Base-by-base conservation (phyloP, 23 tunicate species). In the Trididemnum clinides region DNA sequence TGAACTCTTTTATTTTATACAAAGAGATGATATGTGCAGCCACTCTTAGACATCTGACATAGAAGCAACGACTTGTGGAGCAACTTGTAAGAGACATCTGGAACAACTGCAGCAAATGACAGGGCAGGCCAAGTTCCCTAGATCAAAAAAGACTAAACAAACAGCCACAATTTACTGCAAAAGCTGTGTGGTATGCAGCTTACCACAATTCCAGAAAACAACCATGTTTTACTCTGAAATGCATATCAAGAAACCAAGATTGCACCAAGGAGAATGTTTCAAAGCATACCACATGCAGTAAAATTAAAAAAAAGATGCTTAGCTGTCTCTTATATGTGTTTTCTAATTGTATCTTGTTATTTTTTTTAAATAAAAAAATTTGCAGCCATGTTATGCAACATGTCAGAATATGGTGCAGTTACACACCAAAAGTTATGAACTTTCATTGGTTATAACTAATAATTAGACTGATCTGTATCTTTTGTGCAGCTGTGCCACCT, bases 1-100 rank as follows among this genome's bases (percentile, higher is more conserved):
- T 63, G 26, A 63, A 63, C 71, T 63, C 71, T n/a, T 63, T 63
- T 25, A n/a, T 63, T 5, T 21, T 63, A 6, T 63, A 63, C 71
- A 63, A n/a, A 25, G 23, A 63, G 71, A n/a, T 63, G 71, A 21
- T 6, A 12, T 22, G n/a, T n/a, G 7, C 28, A n/a, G n/a, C 71
- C 6, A 25, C 26, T 63, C n/a, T 25, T n/a, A 12, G 71, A n/a
- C 71, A 63, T 5, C 71, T 63, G 28, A 21, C 26, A 15, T 63
- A 63, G 7, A 63, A 22, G n/a, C 26, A 63, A 21, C 12, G n/a
- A 25, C 28, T 63, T 21, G 28, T 63, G 26, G 23, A n/a, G 22
- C 71, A 63, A 63, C 71, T 63, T n/a, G n/a, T 63, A 12, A 25
- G 71, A 63, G 71, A 63, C 22, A 25, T 63, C 19, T 5, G 71